Evolutionary conservation across 2,113 vertebrate species (phyloP), one percentile per base, ranked within the genome.

Genomic region (Microtus ochrogaster): DNA sequence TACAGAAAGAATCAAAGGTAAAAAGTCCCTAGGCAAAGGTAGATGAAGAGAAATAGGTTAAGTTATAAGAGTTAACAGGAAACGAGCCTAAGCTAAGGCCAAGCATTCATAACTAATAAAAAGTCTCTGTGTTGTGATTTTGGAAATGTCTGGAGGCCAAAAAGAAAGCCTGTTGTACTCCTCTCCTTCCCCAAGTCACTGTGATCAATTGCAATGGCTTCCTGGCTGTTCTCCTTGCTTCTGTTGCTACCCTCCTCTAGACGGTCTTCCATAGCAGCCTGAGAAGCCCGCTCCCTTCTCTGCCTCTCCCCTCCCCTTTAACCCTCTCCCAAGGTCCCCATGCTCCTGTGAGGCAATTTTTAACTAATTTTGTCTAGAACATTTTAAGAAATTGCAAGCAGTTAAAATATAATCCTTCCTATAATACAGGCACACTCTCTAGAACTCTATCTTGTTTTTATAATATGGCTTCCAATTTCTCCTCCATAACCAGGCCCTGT

Each of bases 121-220:
- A 7, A 22, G 17, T 1, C 19, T 73, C 0, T n/a, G 19, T 72
- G 68, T 73, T n/a, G 19, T 39, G 36, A 73, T 73, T 73, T 73
- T 19, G 8, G n/a, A 22, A 8, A n/a, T 73, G 36, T 8, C 19
- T 70, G 16, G 33, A 39, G n/a, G 36, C 70, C 9, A 8, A 39
- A 73, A 73, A 39, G 9, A 26, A 74, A 73, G 19, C 4, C 10
- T 41, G 0, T 41, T 74, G 19, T 16, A 39, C 70, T 39, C 8
- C 7, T 72, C 17, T n/a, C 5, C 47, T 17, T 49, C 58, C 47
- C 39, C 2, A 21, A 30, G 30, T 11, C 58, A 5, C n/a, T 66
- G 30, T 2, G 24, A 33, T 24, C 33, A 10, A 16, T 52, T 30
- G 3, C 11, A 19, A 12, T 7, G 0, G 5, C n/a, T 55, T 65